Conservation (phyloP, 2,113 vertebrate genomes). For the Protomyctophum bolini region DNA sequence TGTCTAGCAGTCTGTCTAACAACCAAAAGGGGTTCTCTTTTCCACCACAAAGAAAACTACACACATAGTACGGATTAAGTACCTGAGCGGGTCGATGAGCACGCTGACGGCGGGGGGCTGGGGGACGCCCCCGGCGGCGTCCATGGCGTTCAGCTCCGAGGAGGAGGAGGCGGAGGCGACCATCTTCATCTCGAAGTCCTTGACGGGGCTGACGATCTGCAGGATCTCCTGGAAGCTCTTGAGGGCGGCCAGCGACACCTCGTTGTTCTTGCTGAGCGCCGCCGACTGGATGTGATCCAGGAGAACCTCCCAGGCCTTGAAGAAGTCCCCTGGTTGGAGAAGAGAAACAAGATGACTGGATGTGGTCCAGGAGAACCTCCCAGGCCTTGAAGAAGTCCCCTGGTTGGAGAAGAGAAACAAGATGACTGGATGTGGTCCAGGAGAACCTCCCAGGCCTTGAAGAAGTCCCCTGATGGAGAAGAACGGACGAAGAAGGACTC, state of each 20-base stretch:
- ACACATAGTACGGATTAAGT: no score
- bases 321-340: slow-evolving; percentile 87
- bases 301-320: slow-evolving; percentile 96
- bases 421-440: slow-evolving; percentile 95
- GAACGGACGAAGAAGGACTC: no score
- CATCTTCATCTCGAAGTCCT: slow-evolving; percentile 86
- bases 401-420: slow-evolving; percentile 39
- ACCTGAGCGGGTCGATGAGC: slow-evolving; percentile 80
- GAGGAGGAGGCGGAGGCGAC: slow-evolving; percentile 65
- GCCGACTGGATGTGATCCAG: slow-evolving; percentile 98
- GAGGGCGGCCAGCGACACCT: slow-evolving; percentile 95
- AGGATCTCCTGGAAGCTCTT: slow-evolving; percentile 99
- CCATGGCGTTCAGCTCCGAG: slow-evolving; percentile 82
- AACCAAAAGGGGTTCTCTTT: no score
- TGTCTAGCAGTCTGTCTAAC: no score
- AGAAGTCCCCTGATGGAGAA: slow-evolving; percentile 87
- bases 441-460: slow-evolving; percentile 96
- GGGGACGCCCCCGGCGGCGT: slow-evolving; percentile 66
- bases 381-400: slow-evolving; percentile 97
- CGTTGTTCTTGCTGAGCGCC: slow-evolving; percentile 97
- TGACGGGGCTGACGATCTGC: slow-evolving; percentile 92
- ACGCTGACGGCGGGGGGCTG: slow-evolving; percentile 58
- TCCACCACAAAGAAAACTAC: no score
- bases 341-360: slow-evolving; percentile 79
- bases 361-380: slow-evolving; percentile 97